phyloP scores from a whole-genome alignment of 2,888 invertebrate genomes.

The Empis livida region DNA sequence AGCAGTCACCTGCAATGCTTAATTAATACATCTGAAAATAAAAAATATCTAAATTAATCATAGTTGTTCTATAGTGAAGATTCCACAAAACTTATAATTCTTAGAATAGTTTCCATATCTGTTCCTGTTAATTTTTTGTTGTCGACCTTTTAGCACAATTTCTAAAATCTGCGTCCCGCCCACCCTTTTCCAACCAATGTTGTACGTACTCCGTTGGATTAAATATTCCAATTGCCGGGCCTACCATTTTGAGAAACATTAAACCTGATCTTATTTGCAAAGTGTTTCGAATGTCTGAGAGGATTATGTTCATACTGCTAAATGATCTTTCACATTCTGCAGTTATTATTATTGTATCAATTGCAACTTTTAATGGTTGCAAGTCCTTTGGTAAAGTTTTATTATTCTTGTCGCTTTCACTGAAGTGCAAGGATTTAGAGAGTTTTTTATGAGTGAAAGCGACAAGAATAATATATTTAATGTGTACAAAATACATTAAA shows the following conservation, averaged over 20 bases:
- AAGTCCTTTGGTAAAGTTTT: neutral
- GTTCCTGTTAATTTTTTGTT: neutral
- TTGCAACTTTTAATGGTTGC: neutral
- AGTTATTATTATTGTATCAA: neutral
- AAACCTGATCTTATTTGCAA: neutral
- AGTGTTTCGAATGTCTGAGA: neutral
- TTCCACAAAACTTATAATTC: neutral
- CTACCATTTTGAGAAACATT: neutral
- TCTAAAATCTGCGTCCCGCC: neutral
- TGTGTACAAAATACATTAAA: neutral
- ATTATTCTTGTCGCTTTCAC: neutral
- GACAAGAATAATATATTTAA: too few species aligned
- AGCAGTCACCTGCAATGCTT: neutral
- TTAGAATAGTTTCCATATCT: conserved; percentile 1
- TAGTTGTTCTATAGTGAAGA: neutral
- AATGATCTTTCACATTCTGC: neutral
- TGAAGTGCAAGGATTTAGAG: neutral
- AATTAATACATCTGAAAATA: neutral
- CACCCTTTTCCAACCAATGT: neutral
- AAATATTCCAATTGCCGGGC: neutral
- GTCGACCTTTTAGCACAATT: neutral
- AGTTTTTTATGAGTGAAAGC: too few species aligned
- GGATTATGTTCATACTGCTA: neutral
- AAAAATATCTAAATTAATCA: neutral
- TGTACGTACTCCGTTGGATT: neutral